phyloP scores from a whole-genome alignment of 2,797 vertebrate species.

The Basileuterus tristriatus region DNA sequence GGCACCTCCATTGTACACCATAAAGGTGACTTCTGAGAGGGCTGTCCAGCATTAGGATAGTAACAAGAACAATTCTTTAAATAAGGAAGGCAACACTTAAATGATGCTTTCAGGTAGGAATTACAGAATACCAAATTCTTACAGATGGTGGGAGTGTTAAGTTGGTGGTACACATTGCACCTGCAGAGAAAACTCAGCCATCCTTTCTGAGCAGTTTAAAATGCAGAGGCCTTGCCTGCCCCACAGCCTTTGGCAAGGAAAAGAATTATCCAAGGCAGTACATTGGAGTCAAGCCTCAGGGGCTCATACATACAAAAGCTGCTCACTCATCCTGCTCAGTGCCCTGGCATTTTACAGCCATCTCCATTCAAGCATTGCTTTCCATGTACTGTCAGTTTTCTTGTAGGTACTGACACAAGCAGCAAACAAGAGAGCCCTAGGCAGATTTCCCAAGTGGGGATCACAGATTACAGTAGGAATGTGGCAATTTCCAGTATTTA shows the following conservation, averaged over 20 bases:
- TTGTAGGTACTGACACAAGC: background rate
- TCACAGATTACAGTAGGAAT: background rate
- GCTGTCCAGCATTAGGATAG: background rate
- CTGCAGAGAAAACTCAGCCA: background rate
- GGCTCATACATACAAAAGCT: background rate
- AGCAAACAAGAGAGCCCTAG: fast-evolving
- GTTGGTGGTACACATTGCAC: background rate
- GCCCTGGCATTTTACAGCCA: background rate
- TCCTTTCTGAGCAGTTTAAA: background rate
- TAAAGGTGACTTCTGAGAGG: background rate
- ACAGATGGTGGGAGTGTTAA: background rate
- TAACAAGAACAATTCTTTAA: background rate
- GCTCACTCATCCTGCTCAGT: background rate
- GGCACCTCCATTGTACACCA: fast-evolving
- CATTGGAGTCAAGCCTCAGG: background rate
- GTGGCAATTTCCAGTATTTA: background rate
- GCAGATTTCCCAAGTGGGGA: background rate
- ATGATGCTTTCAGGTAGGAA: background rate
- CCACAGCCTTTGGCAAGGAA: background rate
- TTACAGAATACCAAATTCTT: background rate
- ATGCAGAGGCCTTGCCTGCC: fast-evolving
- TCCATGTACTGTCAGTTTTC: background rate
- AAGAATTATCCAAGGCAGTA: background rate
- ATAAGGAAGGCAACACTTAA: background rate
- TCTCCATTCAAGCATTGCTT: background rate